phyloP scores from a whole-genome alignment of 2,797 vertebrate species.

The Sebastes kiyomatsui region DNA sequence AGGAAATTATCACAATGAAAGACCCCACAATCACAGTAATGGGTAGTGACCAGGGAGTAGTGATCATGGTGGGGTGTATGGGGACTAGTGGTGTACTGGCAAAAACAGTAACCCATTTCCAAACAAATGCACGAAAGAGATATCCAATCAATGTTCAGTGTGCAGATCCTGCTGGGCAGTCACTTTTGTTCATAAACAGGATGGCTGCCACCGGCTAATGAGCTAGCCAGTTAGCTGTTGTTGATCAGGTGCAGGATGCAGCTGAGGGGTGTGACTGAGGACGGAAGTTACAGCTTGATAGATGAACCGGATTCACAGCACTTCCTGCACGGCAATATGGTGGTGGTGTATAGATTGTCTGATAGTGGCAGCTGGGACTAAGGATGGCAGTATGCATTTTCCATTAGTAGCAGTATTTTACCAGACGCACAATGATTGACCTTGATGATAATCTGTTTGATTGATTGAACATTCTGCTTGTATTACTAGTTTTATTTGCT shows the following conservation, averaged over 20 bases:
- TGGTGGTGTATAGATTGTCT: too few species aligned
- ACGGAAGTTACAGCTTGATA: background rate
- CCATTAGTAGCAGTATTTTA: too few species aligned
- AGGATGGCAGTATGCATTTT: too few species aligned
- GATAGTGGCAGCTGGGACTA: too few species aligned
- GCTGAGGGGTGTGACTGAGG: background rate
- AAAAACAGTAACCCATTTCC: background rate
- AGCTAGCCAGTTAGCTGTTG: background rate
- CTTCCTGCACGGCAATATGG: background rate
- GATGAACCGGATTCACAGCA: background rate
- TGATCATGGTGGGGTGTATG: too few species aligned
- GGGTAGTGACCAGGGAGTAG: too few species aligned
- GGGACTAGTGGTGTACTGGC: background rate
- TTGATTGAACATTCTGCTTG: too few species aligned
- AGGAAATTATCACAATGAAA: too few species aligned
- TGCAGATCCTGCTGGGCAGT: background rate
- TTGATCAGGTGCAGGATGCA: background rate
- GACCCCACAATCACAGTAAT: too few species aligned
- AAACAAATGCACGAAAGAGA: background rate
- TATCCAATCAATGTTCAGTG: background rate
- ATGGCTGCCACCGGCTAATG: background rate
- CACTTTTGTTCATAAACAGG: background rate
- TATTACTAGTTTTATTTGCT: too few species aligned
- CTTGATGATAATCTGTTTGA: too few species aligned
- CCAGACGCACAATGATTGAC: too few species aligned